Conservation (phyloP, 35 echinoderm and acorn worm species). For the Lytechinus pictus region DNA sequence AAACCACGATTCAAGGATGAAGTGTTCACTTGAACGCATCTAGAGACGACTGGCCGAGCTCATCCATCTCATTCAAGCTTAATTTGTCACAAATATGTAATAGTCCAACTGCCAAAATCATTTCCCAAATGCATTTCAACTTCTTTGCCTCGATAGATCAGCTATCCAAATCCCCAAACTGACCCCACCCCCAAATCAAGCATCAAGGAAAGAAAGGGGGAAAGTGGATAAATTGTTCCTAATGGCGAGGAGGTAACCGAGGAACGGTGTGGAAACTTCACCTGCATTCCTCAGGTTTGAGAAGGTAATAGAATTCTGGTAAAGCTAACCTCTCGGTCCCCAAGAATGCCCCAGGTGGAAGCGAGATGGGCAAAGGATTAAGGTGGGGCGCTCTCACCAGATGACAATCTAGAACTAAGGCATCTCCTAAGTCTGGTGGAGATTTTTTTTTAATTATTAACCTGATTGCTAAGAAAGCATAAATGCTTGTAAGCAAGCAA, state of each 20-base stretch:
- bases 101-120: background rate
- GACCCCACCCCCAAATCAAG: background rate
- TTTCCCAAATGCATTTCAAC: background rate
- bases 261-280: background rate
- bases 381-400: constrained; percentile 7
- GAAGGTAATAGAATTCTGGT: constrained; percentile 29
- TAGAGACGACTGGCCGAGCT: background rate
- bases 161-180: background rate
- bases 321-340: constrained; percentile 34
- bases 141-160: background rate
- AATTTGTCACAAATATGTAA: constrained; percentile 14
- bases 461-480: too few relatives aligned
- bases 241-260: background rate
- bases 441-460: too few relatives aligned
- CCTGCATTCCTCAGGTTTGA: background rate
- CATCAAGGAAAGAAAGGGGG: background rate
- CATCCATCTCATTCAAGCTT: background rate
- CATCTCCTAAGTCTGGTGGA: too few relatives aligned
- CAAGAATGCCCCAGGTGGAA: constrained; percentile 13
- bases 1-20: too few relatives aligned
- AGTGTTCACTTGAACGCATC: too few relatives aligned
- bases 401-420: background rate
- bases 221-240: background rate
- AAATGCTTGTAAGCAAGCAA: too few relatives aligned
- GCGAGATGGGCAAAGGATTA: background rate